Evolutionary conservation across 2,888 invertebrate species (phyloP), one percentile per base, ranked within the genome.

Genomic region (Ctena decussata): DNA sequence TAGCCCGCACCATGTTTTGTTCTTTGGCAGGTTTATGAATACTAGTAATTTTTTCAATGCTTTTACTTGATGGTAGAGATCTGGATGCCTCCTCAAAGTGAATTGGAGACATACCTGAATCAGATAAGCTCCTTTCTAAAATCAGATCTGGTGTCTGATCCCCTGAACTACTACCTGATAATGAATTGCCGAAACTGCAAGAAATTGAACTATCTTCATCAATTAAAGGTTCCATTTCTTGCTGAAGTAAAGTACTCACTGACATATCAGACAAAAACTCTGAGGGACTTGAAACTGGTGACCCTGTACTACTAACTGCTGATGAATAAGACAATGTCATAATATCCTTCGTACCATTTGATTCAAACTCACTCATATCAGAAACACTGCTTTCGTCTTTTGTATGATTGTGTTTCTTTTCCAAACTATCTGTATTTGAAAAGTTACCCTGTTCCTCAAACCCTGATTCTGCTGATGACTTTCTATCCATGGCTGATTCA

Each of bases 1-100:
- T 98, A 41, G 98, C 98, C 84, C 98, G 97, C 70, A 98, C 98
- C 90, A 97, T 97, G 92, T 97, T 97, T 65, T 87, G 81, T 37
- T 85, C 86, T 30, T 85, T 60, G 39, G 65, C 71, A 69, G 77
- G 74, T n/a, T 76, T 79, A 60, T 78, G 78, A n/a, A 41, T 46
- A 60, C 60, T 84, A 3, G 89, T 74, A 70, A 94, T 93, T 89
- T 94, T 94, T 86, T 95, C 94, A 53, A 91, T 94, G 91, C 95
- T 94, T 85, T 93, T 93, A 85, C 94, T 94, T 12, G 87, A 77
- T 46, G 82, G 78, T 1, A 89, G 70, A 81, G 46, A 71, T 65
- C 85, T 86, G 32, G 78, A 37, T 46, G 75, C 77, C 32, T 86
- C 83, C 30, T 80, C 79, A 41, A 76, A 83, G 39, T 80, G 81